phyloP scores from a whole-genome alignment of 2,888 invertebrate genomes.

The Pharmacophagus antenor region DNA sequence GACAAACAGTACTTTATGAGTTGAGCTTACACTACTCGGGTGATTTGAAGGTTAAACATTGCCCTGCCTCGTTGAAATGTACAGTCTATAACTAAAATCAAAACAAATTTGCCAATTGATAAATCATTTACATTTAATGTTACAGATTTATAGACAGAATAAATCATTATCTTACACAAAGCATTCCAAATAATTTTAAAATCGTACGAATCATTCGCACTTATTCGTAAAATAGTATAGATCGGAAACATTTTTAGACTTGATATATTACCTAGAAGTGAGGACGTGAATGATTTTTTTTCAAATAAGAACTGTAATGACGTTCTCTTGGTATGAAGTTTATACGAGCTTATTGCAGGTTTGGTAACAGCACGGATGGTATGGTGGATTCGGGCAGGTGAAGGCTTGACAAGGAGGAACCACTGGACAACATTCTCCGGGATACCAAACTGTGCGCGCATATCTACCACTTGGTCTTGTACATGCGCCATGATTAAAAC shows the following conservation, averaged over 20 bases:
- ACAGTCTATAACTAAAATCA: neutral
- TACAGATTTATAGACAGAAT: neutral
- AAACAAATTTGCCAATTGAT: conserved; percentile 14
- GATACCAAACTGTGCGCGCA: conserved; percentile 69
- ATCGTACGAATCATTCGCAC: neutral
- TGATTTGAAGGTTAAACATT: conserved; percentile 26
- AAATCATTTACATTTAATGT: conserved; percentile 6
- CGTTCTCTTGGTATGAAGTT: neutral
- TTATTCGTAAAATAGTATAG: neutral
- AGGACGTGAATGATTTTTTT: neutral
- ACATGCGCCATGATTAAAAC: conserved; percentile 70
- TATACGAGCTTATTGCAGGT: conserved; percentile 69
- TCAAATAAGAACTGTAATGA: neutral
- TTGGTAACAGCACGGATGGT: conserved; percentile 67
- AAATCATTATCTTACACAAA: neutral
- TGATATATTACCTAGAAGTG: neutral
- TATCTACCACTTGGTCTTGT: conserved; percentile 72
- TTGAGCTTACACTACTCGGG: conserved; percentile 18
- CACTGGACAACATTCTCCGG: conserved; percentile 64
- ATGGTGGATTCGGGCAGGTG: conserved; percentile 71
- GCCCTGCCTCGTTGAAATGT: conserved; percentile 2
- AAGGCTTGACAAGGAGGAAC: conserved; percentile 72
- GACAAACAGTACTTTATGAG: conserved; percentile 23
- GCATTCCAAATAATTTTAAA: neutral
- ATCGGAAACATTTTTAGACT: neutral